Conservation (phyloP, 1,140 invertebrate genomes). For the Leptinotarsa undecemlineata region DNA sequence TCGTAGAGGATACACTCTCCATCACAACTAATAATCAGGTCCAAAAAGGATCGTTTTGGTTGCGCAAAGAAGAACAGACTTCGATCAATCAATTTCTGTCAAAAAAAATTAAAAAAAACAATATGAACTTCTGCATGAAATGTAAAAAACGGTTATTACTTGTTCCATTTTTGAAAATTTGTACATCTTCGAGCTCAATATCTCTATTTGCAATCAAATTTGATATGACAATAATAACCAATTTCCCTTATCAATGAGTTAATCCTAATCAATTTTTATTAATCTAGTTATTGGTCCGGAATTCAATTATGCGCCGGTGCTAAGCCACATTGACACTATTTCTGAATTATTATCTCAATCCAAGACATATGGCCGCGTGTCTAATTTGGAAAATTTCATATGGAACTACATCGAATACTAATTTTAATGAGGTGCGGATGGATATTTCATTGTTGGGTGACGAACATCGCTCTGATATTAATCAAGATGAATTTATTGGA, state of each 20-base stretch:
- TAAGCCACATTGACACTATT: conserved; percentile 34
- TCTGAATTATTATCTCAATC: conserved; percentile 37
- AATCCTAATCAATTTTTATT: conserved; percentile 13
- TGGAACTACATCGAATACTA: conserved; percentile 28
- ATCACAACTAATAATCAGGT: too few relatives aligned
- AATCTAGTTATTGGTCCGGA: conserved; percentile 14
- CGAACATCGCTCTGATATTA: not conserved
- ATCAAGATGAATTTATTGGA: conserved; percentile 3
- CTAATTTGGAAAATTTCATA: conserved; percentile 33
- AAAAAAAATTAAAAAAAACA: too few relatives aligned
- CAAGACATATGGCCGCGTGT: conserved; percentile 31
- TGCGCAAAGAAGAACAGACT: too few relatives aligned
- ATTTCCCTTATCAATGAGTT: conserved; percentile 31
- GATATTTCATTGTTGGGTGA: conserved; percentile 19
- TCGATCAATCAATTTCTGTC: too few relatives aligned
- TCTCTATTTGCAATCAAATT: conserved; percentile 28
- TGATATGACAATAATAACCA: conserved; percentile 31
- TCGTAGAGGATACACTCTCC: too few relatives aligned
- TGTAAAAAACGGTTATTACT: too few relatives aligned
- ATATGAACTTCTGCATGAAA: too few relatives aligned
- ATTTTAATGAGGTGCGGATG: conserved; percentile 5
- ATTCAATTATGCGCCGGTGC: conserved; percentile 31
- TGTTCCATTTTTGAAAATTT: too few relatives aligned
- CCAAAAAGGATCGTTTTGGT: too few relatives aligned
- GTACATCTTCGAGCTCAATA: too few relatives aligned